phyloP scores from a whole-genome alignment of 2,797 vertebrate genomes.

The Pantherophis alleghaniensis region DNA sequence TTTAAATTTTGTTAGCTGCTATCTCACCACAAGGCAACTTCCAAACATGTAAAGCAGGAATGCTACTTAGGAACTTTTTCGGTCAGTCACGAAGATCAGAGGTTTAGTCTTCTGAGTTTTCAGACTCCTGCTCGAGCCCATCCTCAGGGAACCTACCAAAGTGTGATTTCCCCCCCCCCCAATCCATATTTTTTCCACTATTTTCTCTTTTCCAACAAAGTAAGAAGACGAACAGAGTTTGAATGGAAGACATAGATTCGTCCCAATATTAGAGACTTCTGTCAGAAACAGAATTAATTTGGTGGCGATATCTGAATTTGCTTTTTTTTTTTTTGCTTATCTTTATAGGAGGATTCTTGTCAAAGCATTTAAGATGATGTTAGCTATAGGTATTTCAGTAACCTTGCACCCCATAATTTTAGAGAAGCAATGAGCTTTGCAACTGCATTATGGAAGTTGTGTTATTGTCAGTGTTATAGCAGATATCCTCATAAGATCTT shows the following conservation, averaged over 20 bases:
- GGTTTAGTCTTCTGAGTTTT: background rate
- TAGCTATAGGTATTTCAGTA: background rate
- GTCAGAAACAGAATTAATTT: background rate
- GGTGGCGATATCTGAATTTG: background rate
- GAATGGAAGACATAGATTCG: too few relatives aligned
- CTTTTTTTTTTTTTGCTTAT: background rate
- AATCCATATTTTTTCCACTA: background rate
- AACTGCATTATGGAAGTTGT: background rate
- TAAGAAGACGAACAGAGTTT: background rate
- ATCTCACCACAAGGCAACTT: background rate
- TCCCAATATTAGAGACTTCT: background rate
- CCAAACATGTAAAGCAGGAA: background rate
- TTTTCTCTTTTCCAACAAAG: background rate
- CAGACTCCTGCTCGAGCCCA: background rate
- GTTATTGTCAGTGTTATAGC: background rate
- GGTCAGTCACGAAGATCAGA: background rate
- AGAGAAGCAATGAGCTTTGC: background rate
- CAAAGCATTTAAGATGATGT: background rate
- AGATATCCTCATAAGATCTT: background rate
- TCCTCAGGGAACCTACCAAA: background rate
- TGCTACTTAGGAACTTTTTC: background rate
- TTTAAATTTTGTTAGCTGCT: background rate
- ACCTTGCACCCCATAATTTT: background rate
- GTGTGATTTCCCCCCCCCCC: too few relatives aligned
- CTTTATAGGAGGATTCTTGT: background rate